These are phyloP conservation scores for Synodontis membranacea DNA, from an alignment of 2,113 vertebrate genomes.

Conservation along the genomic window DNA sequence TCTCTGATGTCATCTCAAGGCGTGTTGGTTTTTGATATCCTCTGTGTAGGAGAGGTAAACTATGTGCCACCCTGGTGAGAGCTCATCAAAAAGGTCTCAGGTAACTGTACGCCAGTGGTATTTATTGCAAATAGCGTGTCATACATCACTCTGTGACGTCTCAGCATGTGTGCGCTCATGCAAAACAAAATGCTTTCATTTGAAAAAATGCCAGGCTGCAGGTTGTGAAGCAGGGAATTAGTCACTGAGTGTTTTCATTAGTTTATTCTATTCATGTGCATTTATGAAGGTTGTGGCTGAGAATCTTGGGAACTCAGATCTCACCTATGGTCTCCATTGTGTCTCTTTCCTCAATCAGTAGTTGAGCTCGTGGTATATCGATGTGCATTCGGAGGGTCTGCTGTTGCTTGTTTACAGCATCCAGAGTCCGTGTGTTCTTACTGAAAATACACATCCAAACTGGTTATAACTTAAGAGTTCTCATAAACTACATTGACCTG, in stretches of 20 bases:
- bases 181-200: neutral
- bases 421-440: slow-evolving; percentile 96
- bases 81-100: neutral
- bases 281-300: neutral
- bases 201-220: neutral
- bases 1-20: too few relatives aligned
- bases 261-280: neutral
- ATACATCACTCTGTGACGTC: neutral
- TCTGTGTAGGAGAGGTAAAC: neutral
- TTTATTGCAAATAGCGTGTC: neutral
- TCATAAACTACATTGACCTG: neutral
- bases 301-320: neutral
- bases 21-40: too few relatives aligned
- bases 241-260: neutral
- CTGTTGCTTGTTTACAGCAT: slow-evolving; percentile 95
- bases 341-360: slow-evolving; percentile 96
- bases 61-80: neutral
- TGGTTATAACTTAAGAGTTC: neutral
- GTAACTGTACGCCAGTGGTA: neutral
- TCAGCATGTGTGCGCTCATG: neutral
- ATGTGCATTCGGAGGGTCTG: slow-evolving; percentile 97
- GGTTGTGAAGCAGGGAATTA: neutral
- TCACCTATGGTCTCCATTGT: slow-evolving; percentile 98
- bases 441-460: slow-evolving; percentile 67
- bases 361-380: slow-evolving; percentile 97